phyloP scores from a whole-genome alignment of 1,140 invertebrate genomes.

The Hypsibius dujardini region DNA sequence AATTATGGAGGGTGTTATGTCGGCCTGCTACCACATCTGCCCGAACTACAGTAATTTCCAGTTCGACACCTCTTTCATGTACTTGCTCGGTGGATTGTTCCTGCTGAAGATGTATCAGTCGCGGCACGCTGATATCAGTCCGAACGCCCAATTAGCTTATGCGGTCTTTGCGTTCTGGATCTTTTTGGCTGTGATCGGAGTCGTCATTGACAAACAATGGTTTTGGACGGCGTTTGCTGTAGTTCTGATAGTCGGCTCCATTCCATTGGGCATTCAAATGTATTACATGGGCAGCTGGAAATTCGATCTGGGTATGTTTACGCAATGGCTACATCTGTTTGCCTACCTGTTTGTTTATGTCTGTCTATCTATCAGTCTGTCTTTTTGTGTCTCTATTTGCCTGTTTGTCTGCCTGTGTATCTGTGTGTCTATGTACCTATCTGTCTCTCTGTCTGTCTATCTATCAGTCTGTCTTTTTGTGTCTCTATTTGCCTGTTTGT shows the following conservation, averaged over 20 bases:
- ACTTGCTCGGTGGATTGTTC: conserved; percentile 62
- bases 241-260: conserved; percentile 47
- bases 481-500: too few species aligned
- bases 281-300: conserved; percentile 67
- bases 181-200: conserved; percentile 60
- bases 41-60: conserved; percentile 74
- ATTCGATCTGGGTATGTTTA: conserved; percentile 34
- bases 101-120: conserved; percentile 80
- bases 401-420: too few species aligned
- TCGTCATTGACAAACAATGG: conserved; percentile 45
- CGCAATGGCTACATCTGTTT: too few species aligned
- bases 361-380: too few species aligned
- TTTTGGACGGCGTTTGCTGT: conserved; percentile 62
- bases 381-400: too few species aligned
- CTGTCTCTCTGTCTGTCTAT: too few species aligned
- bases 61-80: conserved; percentile 85
- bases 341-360: too few species aligned
- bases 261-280: conserved; percentile 57
- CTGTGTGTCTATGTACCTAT: too few species aligned
- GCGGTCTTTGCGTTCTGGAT: conserved; percentile 57
- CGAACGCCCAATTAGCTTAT: conserved; percentile 60
- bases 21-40: conserved; percentile 71
- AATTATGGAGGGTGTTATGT: conserved; percentile 68
- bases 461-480: too few species aligned
- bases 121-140: conserved; percentile 73